phyloP scores from a whole-genome alignment of 1,140 invertebrate genomes.

The Aphelenchoides besseyi region DNA sequence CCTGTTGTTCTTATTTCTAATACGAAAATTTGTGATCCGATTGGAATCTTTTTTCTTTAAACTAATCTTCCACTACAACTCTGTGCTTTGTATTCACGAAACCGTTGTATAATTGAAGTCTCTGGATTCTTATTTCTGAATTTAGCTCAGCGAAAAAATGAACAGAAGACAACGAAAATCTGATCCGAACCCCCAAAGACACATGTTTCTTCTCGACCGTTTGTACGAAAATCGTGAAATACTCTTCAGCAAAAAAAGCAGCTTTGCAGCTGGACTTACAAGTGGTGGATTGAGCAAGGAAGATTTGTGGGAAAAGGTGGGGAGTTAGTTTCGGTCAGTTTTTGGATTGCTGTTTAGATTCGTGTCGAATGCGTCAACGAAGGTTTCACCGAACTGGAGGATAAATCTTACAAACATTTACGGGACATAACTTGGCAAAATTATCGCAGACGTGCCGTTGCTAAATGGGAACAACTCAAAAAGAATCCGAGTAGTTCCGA shows the following conservation, averaged over 20 bases:
- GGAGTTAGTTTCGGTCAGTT: not conserved
- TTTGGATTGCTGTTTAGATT: not conserved
- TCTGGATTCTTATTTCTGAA: too few relatives aligned
- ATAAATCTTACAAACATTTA: not conserved
- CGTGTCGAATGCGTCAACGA: not conserved
- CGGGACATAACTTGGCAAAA: slow-evolving; percentile 10
- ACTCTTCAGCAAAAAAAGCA: not conserved
- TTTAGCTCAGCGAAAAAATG: too few relatives aligned
- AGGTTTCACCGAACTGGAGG: not conserved
- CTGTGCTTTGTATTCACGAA: too few relatives aligned
- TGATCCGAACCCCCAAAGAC: not conserved
- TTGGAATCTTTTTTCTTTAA: too few relatives aligned
- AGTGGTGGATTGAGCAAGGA: not conserved
- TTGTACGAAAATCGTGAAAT: not conserved
- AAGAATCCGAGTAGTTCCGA: not conserved
- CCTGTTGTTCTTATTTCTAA: too few relatives aligned
- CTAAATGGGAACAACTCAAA: not conserved
- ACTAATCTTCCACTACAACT: too few relatives aligned
- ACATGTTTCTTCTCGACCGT: not conserved
- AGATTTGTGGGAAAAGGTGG: not conserved
- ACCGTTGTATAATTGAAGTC: too few relatives aligned
- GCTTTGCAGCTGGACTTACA: not conserved
- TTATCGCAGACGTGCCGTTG: not conserved
- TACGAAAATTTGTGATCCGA: too few relatives aligned
- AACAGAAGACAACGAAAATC: too few relatives aligned